Evolutionary conservation across 2,888 invertebrate genomes (phyloP).

Genomic region (Drosophila hamatofila): DNA sequence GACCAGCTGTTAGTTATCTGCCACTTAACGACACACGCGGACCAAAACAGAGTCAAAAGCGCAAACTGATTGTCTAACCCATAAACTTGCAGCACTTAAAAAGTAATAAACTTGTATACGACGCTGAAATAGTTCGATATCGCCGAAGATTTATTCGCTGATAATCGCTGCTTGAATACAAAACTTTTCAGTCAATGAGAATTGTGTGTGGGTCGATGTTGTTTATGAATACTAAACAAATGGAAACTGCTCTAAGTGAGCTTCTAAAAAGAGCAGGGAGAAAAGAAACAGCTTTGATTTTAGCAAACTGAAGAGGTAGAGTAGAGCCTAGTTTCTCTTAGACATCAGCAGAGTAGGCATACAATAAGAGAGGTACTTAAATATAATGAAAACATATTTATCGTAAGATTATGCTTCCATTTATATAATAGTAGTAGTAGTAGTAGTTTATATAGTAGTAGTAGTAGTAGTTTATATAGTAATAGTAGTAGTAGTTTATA

Average conservation of each 20-base stretch:
- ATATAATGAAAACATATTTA: background rate
- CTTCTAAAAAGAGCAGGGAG: background rate
- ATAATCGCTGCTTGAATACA: conserved; percentile 5
- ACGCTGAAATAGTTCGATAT: conserved; percentile 4
- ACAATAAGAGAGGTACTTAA: background rate
- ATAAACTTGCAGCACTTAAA: conserved; percentile 37
- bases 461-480: too few species aligned
- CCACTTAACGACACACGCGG: conserved; percentile 28
- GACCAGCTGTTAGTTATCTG: conserved; percentile 55
- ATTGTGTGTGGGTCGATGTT: background rate
- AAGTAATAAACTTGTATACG: conserved; percentile 29
- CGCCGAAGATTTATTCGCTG: conserved; percentile 21
- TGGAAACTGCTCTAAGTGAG: background rate
- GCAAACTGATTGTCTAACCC: conserved; percentile 29
- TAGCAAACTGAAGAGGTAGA: background rate
- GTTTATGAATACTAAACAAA: background rate
- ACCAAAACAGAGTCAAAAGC: conserved; percentile 28
- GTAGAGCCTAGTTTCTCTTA: background rate
- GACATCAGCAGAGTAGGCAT: background rate
- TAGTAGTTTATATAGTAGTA: too few species aligned
- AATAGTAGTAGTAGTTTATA: too few species aligned
- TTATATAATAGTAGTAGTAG: too few species aligned
- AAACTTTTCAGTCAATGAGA: background rate
- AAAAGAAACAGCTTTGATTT: too few species aligned
- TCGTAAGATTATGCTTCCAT: background rate